These are phyloP conservation scores for Fregata magnificens DNA, from an alignment of 2,113 vertebrate species.

Conservation along the genomic window DNA sequence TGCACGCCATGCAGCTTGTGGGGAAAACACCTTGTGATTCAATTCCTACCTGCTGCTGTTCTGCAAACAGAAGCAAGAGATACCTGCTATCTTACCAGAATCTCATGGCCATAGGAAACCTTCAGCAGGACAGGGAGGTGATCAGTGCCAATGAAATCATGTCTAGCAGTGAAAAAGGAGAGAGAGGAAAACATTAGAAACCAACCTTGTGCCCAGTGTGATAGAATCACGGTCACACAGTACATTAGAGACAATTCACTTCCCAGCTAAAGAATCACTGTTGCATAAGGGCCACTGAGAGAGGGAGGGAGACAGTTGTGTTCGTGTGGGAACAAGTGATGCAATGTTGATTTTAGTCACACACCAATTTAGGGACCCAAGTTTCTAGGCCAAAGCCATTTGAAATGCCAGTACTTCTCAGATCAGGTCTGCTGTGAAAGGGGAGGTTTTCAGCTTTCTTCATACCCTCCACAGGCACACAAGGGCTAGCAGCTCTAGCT, in stretches of 20 bases:
- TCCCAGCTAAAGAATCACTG: constrained; percentile 31
- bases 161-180: constrained; percentile 70
- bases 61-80: not conserved
- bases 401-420: not conserved
- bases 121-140: constrained; percentile 87
- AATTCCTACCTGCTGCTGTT: not conserved
- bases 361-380: not conserved
- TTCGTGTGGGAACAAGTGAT: not conserved
- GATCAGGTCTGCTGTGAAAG: not conserved
- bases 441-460: not conserved
- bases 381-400: not conserved
- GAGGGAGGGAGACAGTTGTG: not conserved
- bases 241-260: constrained; percentile 46
- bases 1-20: not conserved
- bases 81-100: constrained; percentile 81
- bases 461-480: not conserved
- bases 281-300: not conserved
- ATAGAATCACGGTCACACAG: not conserved
- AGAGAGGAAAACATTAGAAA: not conserved
- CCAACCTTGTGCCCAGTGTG: not conserved
- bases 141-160: constrained; percentile 81
- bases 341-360: not conserved
- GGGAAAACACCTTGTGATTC: not conserved
- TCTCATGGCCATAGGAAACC: constrained; percentile 88
- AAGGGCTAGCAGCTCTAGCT: not conserved